phyloP scores from a whole-genome alignment of 2,888 invertebrate genomes.

The Tenthredo livida region DNA sequence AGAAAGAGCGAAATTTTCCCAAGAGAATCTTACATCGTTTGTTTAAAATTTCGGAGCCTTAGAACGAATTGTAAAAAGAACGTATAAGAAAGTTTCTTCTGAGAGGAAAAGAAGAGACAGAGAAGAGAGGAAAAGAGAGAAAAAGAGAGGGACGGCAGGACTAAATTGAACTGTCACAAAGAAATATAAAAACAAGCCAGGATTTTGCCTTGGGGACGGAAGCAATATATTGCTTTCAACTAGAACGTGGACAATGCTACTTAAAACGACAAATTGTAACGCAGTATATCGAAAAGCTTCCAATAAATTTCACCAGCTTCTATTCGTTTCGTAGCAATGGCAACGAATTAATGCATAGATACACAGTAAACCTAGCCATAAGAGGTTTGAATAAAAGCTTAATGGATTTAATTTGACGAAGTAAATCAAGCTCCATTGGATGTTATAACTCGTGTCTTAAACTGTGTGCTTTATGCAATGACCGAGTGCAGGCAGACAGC shows the following conservation, averaged over 20 bases:
- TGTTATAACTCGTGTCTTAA: background rate
- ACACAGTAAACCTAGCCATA: background rate
- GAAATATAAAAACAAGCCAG: conserved; percentile 44
- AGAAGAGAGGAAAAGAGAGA: background rate
- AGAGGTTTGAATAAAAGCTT: background rate
- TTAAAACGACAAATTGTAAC: conserved; percentile 49
- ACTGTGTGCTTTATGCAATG: background rate
- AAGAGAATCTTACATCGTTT: conserved; percentile 31
- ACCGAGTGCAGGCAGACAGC: background rate
- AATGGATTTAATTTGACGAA: background rate
- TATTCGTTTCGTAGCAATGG: background rate
- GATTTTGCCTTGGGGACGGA: conserved; percentile 40
- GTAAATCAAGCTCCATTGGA: background rate
- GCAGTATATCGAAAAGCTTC: conserved; percentile 21
- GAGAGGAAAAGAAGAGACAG: conserved; percentile 6
- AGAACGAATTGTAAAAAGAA: conserved; percentile 29
- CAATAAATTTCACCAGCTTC: conserved; percentile 36
- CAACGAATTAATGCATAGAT: background rate
- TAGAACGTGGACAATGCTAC: conserved; percentile 49
- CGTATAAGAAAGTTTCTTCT: conserved; percentile 40
- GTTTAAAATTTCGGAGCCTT: conserved; percentile 22
- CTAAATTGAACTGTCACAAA: conserved; percentile 52
- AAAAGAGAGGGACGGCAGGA: background rate
- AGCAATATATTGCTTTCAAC: conserved; percentile 51
- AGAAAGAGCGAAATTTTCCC: conserved; percentile 25